Evolutionary conservation across 1,140 invertebrate species (phyloP), one percentile per base, ranked within the genome.

Genomic region (Magallana ariakensis): DNA sequence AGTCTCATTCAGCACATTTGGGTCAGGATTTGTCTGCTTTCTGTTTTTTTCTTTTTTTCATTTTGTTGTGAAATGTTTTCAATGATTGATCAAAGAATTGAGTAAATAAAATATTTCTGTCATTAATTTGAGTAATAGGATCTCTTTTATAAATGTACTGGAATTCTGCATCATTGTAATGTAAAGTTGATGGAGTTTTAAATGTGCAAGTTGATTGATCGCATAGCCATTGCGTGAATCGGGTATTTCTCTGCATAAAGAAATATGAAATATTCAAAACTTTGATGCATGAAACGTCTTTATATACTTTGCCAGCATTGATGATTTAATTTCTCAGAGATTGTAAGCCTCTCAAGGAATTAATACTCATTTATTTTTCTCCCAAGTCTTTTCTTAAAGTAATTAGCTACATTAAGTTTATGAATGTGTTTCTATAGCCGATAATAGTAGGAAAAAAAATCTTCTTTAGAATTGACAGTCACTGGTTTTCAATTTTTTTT

Each of bases 101-200:
- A 22, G 33, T 19, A 26, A 75, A 75, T 75, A 75, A 75, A 75
- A 75, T 75, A 75, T 75, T 75, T 75, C 33, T 75, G 58, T 75
- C 66, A 33, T 75, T 75, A 75, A 75, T 26, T 75, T 60, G n/a
- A 60, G 58, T 16, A 60, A 60, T 10, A 60, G 58, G 58, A 60
- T n/a, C 58, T 75, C 22, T 9, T 19, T 75, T 19, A 75, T 10
- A 75, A 16, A 10, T 75, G 10, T 75, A 26, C 19, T 13, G 7
- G 66, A 33, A 26, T 33, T 75, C 10, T 75, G 10, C 22, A 75
- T 33, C 66, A 75, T 75, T 75, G 66, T 75, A 75, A 75, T 75
- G 66, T 26, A 75, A 75, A 75, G 22, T 75, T 33, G 22, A 75
- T 75, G 66, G 66, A 75, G 9, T 75, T 75, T 75, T 75, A 75